Percentiles rank a stretch among this genome's conserved stretches.
These are phyloP conservation scores for Sinelater perroti DNA, from an alignment of 2,888 invertebrate species.

Conservation along the genomic window DNA sequence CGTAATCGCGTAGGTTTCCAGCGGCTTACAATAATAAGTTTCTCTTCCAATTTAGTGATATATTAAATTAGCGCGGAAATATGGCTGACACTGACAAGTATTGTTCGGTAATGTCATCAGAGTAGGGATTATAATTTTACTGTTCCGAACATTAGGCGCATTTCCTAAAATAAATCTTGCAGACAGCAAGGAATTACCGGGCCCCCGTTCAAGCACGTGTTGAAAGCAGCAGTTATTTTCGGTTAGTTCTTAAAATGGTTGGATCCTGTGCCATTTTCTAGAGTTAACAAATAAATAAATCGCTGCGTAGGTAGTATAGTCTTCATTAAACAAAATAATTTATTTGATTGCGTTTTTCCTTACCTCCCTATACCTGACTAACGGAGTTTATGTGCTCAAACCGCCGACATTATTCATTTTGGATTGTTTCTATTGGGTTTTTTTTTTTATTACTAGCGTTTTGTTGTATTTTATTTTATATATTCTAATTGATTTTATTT, in stretches of 20 bases:
- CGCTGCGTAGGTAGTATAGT: too few species aligned
- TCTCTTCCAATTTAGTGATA: slow-evolving; percentile 49
- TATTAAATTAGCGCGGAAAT: slow-evolving; percentile 53
- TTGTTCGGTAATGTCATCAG: slow-evolving; percentile 54
- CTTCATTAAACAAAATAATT: not conserved
- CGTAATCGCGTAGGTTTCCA: slow-evolving; percentile 17
- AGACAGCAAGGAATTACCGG: slow-evolving; percentile 21
- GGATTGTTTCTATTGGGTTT: too few species aligned
- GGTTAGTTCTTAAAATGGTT: too few species aligned
- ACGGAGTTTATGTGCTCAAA: too few species aligned
- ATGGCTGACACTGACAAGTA: slow-evolving; percentile 55
- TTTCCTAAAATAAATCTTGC: slow-evolving; percentile 46
- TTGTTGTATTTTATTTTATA: too few species aligned
- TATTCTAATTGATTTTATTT: too few species aligned
- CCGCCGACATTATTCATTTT: too few species aligned
- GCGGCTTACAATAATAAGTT: slow-evolving; percentile 35
- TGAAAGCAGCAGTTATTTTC: not conserved
- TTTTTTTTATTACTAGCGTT: too few species aligned
- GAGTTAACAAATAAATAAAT: too few species aligned
- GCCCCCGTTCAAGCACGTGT: slow-evolving; percentile 1
- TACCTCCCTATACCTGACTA: not conserved
- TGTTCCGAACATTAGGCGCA: slow-evolving; percentile 49
- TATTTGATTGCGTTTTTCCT: not conserved
- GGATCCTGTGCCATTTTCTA: too few species aligned
- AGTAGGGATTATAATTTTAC: slow-evolving; percentile 51